Evolutionary conservation across 2,888 invertebrate genomes (phyloP).

Genomic region (Lithophane leautieri): DNA sequence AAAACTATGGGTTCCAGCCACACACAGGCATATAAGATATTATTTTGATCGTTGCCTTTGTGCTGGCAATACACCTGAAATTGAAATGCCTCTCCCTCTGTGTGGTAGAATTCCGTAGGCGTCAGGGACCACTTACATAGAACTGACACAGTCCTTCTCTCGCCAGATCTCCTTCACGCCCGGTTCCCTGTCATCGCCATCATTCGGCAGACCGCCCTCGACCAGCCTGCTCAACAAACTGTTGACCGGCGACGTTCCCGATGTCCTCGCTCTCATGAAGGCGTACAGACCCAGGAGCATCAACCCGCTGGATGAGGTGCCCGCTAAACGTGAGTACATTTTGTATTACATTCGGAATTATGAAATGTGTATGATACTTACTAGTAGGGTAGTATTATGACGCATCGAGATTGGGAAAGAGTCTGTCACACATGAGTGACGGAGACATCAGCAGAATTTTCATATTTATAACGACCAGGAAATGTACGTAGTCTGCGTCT

Average conservation of each 20-base stretch:
- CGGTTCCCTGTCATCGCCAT: slow-evolving; percentile 84
- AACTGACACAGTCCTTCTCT: not conserved
- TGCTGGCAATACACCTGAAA: not conserved
- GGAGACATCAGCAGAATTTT: not conserved
- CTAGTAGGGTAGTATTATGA: not conserved
- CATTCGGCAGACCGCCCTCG: slow-evolving; percentile 89
- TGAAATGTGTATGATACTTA: not conserved
- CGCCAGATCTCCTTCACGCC: slow-evolving; percentile 70
- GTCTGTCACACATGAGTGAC: not conserved
- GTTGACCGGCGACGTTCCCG: slow-evolving; percentile 90
- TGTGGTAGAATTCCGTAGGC: not conserved
- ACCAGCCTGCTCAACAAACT: slow-evolving; percentile 91
- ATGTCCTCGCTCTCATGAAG: slow-evolving; percentile 88
- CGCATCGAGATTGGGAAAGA: not conserved
- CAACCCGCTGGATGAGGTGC: slow-evolving; percentile 90
- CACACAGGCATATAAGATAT: not conserved
- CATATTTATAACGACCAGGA: not conserved
- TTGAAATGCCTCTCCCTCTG: not conserved
- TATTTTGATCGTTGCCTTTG: not conserved
- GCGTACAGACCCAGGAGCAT: slow-evolving; percentile 90
- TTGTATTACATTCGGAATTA: not conserved
- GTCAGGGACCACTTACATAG: not conserved
- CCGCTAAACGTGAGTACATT: slow-evolving; percentile 90
- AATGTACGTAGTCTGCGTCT: not conserved
- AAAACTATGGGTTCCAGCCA: not conserved